Conservation (phyloP, 2,888 invertebrate genomes). For the Pseudococcus jackbeardsleyi region DNA sequence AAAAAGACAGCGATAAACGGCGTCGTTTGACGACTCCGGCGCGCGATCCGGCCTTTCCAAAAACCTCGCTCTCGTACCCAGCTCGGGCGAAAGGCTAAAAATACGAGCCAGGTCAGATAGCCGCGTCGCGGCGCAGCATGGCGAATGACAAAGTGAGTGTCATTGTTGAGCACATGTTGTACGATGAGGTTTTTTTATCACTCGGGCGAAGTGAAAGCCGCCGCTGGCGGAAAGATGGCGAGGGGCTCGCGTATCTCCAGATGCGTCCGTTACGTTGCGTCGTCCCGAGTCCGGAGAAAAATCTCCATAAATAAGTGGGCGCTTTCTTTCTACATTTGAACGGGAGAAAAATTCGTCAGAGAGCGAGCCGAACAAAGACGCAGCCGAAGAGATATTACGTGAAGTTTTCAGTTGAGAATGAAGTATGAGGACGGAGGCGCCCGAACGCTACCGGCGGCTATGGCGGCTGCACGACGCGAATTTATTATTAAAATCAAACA, state of each 20-base stretch:
- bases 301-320: not conserved
- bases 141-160: slow-evolving; percentile 2
- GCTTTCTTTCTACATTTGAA: not conserved
- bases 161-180: slow-evolving; percentile 25
- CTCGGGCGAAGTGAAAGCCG: not conserved
- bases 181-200: slow-evolving; percentile 15
- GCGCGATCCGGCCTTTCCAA: not conserved
- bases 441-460: not conserved
- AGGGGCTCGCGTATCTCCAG: not conserved
- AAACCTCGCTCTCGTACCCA: not conserved
- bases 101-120: not conserved
- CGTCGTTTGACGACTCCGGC: not conserved
- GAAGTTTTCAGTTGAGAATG: not conserved
- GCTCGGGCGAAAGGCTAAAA: slow-evolving; percentile 30
- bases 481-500: slow-evolving; percentile 44
- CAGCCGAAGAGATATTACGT: not conserved
- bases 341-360: not conserved
- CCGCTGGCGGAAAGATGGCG: not conserved
- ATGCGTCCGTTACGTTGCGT: not conserved
- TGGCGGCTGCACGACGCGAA: not conserved
- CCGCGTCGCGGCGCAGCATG: not conserved
- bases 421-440: not conserved
- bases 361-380: not conserved
- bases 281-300: slow-evolving; percentile 1
- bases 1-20: not conserved